Percentiles rank a stretch among this genome's conserved stretches.
Conservation (phyloP, 2,113 vertebrate species). For the Lagenorhynchus albirostris region DNA sequence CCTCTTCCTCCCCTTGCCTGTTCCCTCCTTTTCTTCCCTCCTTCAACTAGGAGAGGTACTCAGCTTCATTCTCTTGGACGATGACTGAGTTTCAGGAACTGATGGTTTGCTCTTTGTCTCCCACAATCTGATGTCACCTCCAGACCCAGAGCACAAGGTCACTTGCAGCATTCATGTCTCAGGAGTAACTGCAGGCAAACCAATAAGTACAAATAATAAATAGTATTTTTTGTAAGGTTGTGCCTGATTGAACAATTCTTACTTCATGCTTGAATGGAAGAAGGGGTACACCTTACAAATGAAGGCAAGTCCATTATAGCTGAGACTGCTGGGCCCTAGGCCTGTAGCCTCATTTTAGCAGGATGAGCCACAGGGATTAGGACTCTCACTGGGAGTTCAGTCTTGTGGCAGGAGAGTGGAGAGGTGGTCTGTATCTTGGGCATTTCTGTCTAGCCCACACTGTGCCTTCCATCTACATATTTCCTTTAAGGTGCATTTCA, state of each 20-base stretch:
- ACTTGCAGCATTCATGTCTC: not conserved
- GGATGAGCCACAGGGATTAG: not conserved
- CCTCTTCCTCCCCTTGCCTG: not conserved
- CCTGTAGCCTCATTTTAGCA: not conserved
- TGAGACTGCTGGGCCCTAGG: not conserved
- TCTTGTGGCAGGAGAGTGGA: not conserved
- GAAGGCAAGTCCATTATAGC: not conserved
- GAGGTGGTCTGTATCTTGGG: not conserved
- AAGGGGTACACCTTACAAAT: not conserved
- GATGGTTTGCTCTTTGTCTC: not conserved
- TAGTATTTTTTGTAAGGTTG: not conserved
- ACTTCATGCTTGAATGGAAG: not conserved
- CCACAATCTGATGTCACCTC: not conserved
- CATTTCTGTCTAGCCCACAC: not conserved
- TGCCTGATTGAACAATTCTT: conserved; percentile 1
- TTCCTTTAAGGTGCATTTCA: not conserved
- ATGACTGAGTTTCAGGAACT: not conserved
- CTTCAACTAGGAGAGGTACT: not conserved
- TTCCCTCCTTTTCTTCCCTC: not conserved
- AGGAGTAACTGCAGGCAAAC: not conserved
- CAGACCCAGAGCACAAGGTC: not conserved
- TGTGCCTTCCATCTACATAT: not conserved
- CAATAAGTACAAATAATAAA: not conserved
- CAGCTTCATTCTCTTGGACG: not conserved
- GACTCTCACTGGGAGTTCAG: not conserved